Conservation (phyloP, 2,888 invertebrate species). For the Scaptomyza tumidula region DNA sequence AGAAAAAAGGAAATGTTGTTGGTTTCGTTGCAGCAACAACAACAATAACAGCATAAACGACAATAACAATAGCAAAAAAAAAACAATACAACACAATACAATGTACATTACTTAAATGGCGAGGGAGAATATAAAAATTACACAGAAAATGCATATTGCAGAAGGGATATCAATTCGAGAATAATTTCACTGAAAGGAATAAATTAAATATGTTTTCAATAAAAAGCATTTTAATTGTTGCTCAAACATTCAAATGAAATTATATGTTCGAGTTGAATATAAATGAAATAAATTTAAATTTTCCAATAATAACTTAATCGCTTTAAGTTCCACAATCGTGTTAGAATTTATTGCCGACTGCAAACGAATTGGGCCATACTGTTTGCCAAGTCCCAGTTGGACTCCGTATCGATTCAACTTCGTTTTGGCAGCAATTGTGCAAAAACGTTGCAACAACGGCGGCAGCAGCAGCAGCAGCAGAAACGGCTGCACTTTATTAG, state of each 20-base stretch:
- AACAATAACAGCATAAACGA: neutral
- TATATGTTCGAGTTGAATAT: too few species aligned
- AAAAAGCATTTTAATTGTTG: neutral
- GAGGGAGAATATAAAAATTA: slow-evolving; percentile 13
- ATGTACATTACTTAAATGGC: slow-evolving; percentile 25
- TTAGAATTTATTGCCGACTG: neutral
- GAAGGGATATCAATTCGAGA: neutral
- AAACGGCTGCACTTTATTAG: slow-evolving; percentile 60
- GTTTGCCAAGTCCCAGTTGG: slow-evolving; percentile 14
- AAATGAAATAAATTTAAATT: too few species aligned
- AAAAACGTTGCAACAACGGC: neutral
- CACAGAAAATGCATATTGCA: neutral
- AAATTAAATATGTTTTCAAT: neutral
- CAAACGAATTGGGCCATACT: neutral
- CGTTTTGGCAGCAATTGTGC: slow-evolving; percentile 24
- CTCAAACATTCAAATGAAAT: neutral
- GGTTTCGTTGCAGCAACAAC: slow-evolving; percentile 27
- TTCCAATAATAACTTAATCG: neutral
- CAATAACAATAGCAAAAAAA: slow-evolving; percentile 14
- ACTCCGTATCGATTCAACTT: slow-evolving; percentile 28
- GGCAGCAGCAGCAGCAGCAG: slow-evolving; percentile 36
- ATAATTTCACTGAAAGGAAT: neutral
- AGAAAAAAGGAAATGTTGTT: slow-evolving; percentile 56
- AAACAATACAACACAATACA: slow-evolving; percentile 22
- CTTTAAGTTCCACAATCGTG: neutral